These are phyloP conservation scores for Neoniphon sammara DNA, from an alignment of 2,797 vertebrate species.

Conservation along the genomic window DNA sequence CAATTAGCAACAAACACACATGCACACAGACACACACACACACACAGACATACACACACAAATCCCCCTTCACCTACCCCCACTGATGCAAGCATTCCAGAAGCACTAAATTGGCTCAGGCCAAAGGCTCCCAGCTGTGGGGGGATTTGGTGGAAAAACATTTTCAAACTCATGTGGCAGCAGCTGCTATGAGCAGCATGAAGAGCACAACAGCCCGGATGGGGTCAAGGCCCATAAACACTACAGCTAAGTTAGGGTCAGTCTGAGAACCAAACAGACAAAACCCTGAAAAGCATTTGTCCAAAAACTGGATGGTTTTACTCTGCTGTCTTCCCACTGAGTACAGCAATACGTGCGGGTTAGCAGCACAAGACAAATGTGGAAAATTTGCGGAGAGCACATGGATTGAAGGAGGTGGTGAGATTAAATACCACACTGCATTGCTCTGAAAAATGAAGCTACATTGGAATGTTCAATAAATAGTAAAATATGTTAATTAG, in stretches of 20 bases:
- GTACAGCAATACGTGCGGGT: neutral
- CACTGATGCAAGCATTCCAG: slow-evolving; percentile 32
- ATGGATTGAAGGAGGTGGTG: slow-evolving; percentile 38
- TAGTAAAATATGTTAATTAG: neutral
- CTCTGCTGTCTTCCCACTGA: neutral
- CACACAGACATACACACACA: slow-evolving; percentile 19
- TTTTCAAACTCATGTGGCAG: slow-evolving; percentile 36
- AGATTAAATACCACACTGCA: slow-evolving; percentile 42
- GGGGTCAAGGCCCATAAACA: slow-evolving; percentile 24
- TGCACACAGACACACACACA: slow-evolving; percentile 20
- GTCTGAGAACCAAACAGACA: slow-evolving; percentile 43
- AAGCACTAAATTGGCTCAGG: slow-evolving; percentile 32
- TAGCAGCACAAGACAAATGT: slow-evolving; percentile 47
- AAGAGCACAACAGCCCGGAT: slow-evolving; percentile 37
- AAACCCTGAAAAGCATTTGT: slow-evolving; percentile 25
- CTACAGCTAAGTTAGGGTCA: slow-evolving; percentile 1
- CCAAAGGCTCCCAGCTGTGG: slow-evolving; percentile 35
- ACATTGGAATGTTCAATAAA: neutral
- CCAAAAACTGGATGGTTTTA: slow-evolving; percentile 17
- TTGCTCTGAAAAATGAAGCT: slow-evolving; percentile 48
- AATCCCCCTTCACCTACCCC: slow-evolving; percentile 10
- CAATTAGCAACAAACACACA: slow-evolving; percentile 24
- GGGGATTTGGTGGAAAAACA: slow-evolving; percentile 29
- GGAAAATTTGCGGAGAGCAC: slow-evolving; percentile 37
- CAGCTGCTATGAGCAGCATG: slow-evolving; percentile 51